These are phyloP conservation scores for Vanessa tameamea DNA, from an alignment of 1,140 invertebrate genomes.

Conservation along the genomic window DNA sequence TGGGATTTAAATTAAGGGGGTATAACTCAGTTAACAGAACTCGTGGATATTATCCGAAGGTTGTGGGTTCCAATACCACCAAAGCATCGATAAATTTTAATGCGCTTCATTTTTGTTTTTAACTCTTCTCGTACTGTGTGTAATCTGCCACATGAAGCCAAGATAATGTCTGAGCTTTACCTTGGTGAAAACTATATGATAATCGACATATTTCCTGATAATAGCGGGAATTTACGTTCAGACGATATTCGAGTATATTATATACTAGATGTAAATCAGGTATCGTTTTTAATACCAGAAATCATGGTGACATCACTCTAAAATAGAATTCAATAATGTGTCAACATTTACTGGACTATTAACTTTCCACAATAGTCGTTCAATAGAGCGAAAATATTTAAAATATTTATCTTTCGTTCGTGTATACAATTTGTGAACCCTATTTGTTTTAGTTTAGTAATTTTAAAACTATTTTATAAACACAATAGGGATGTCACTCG, in stretches of 20 bases:
- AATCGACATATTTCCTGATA: too few species aligned
- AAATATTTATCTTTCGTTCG: slow-evolving; percentile 24
- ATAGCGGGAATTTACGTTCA: too few species aligned
- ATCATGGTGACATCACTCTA: slow-evolving; percentile 42
- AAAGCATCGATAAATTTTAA: too few species aligned
- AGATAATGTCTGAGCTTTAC: too few species aligned
- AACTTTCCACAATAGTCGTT: slow-evolving; percentile 52
- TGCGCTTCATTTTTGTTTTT: too few species aligned
- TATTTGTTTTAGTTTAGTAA: slow-evolving; percentile 12
- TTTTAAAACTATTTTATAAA: background rate
- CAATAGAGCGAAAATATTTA: slow-evolving; percentile 55
- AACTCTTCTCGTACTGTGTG: too few species aligned
- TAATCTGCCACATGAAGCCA: too few species aligned
- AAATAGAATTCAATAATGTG: slow-evolving; percentile 48
- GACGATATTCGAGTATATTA: too few species aligned
- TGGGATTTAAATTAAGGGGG: background rate
- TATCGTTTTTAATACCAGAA: slow-evolving; percentile 1
- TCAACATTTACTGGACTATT: slow-evolving; percentile 67
- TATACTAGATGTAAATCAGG: background rate
- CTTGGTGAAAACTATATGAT: too few species aligned
- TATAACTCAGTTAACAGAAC: too few species aligned
- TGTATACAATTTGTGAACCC: slow-evolving; percentile 14
- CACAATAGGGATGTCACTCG: background rate
- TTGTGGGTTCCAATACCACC: too few species aligned
- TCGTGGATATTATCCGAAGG: too few species aligned